Base-by-base conservation (phyloP, 2,888 invertebrate species). In the Smittia sp. region DNA sequence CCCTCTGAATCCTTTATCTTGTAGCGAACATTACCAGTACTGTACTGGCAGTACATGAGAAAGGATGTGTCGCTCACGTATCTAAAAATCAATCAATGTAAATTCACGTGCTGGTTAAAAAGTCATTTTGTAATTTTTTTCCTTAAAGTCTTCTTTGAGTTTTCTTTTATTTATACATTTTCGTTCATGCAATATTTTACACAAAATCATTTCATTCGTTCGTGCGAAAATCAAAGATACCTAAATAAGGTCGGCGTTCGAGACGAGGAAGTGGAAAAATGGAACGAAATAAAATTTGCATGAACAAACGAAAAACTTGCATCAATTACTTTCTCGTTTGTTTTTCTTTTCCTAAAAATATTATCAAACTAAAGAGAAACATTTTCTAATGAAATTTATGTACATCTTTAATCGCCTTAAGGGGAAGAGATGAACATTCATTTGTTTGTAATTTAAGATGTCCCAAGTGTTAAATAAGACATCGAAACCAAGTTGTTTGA, bases 331-430 rank as follows among this genome's bases (percentile, higher is more conserved):
- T 32, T 32, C 32, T 32, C 9, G 32, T 46, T 46, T 46, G 46
- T 46, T 46, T 2, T 46, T 11, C 46, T 3, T 38, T 38, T 38
- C n/a, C 3, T 46, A 46, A 46, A 58, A 58, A 22, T 58, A 20
- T 58, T 58, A 58, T 22, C 22, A 22, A 58, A 58, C 58, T 58
- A 58, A 58, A 58, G 58, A 15, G 15, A 58, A 58, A 58, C 18
- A 22, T 58, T 22, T 58, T 22, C 58, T 58, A 58, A 58, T 18
- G 18, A 58, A 58, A 58, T 58, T 58, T 58, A n/a, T n/a, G n/a
- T n/a, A 58, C 58, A 58, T 58, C 2, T 46, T n/a, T 46, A 46
- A 58, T 58, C 58, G 58, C 58, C 58, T n/a, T n/a, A 15, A 52
- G 15, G 58, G 58, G 22, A 58, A 22, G 13, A 58, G 2, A 22